Percentiles rank a stretch among this genome's conserved stretches.
Evolutionary conservation across 2,113 vertebrate species (phyloP).

Genomic region (Columba janthina): DNA sequence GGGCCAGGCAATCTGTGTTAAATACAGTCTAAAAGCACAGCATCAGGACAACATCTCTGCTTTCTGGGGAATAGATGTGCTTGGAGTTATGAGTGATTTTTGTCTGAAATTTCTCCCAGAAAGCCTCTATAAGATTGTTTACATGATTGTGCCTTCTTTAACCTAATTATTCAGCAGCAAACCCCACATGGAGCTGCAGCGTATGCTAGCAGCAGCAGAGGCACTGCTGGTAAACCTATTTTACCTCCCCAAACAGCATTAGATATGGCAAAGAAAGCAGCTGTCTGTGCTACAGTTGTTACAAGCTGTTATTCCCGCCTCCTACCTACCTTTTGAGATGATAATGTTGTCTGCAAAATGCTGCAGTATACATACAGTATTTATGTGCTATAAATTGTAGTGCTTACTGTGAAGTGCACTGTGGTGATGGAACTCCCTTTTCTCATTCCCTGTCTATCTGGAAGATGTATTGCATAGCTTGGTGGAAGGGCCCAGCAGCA

Average conservation of each 20-base stretch:
- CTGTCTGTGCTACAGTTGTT: slow-evolving; percentile 41
- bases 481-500: not conserved
- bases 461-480: not conserved
- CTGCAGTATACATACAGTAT: not conserved
- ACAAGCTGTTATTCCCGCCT: slow-evolving; percentile 43
- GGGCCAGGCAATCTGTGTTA: not conserved
- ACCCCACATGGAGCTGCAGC: not conserved
- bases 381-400: slow-evolving; percentile 33
- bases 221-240: slow-evolving; percentile 15
- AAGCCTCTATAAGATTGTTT: not conserved
- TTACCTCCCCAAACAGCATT: slow-evolving; percentile 35
- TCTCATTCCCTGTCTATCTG: not conserved
- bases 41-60: not conserved
- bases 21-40: not conserved
- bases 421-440: slow-evolving; percentile 4
- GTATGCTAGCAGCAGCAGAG: slow-evolving; percentile 8
- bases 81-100: not conserved
- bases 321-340: slow-evolving; percentile 47
- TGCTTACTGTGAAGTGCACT: not conserved
- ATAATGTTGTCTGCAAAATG: slow-evolving; percentile 25
- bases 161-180: slow-evolving; percentile 43
- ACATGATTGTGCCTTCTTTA: not conserved
- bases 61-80: not conserved
- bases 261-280: slow-evolving; percentile 14
- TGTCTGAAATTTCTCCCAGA: not conserved